These are phyloP conservation scores for Sarcophaga caerulescens DNA, from an alignment of 2,888 invertebrate species.

Conservation along the genomic window DNA sequence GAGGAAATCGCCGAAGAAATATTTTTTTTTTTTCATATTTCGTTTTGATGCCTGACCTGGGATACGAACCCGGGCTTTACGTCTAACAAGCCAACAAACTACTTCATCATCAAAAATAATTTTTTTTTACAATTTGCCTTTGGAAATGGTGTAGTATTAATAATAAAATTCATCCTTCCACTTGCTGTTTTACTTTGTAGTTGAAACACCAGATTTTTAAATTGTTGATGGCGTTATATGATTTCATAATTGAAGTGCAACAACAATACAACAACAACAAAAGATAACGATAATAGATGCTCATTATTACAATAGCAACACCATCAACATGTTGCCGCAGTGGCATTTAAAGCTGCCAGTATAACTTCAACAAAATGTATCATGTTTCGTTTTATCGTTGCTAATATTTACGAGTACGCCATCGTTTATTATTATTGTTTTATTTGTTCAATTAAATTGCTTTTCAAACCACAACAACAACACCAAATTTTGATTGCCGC, in stretches of 20 bases:
- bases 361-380: constrained; percentile 14
- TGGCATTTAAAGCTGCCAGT: background rate
- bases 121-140: too few species aligned
- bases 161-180: constrained; percentile 1
- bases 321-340: background rate
- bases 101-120: too few species aligned
- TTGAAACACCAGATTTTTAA: background rate
- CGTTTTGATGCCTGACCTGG: too few species aligned
- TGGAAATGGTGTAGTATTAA: constrained; percentile 8
- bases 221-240: background rate
- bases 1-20: too few species aligned
- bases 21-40: too few species aligned
- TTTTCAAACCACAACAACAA: constrained; percentile 5
- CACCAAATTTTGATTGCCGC: background rate
- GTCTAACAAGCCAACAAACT: too few species aligned
- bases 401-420: background rate
- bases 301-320: background rate
- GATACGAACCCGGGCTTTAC: too few species aligned
- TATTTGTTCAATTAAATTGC: constrained; percentile 24
- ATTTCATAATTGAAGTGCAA: constrained; percentile 47
- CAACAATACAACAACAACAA: too few species aligned
- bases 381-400: background rate
- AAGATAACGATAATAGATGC: background rate
- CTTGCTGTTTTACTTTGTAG: background rate
- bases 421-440: background rate